Evolutionary conservation across 2,797 vertebrate species (phyloP), one percentile per base, ranked within the genome.

Genomic region (Choloepus didactylus): DNA sequence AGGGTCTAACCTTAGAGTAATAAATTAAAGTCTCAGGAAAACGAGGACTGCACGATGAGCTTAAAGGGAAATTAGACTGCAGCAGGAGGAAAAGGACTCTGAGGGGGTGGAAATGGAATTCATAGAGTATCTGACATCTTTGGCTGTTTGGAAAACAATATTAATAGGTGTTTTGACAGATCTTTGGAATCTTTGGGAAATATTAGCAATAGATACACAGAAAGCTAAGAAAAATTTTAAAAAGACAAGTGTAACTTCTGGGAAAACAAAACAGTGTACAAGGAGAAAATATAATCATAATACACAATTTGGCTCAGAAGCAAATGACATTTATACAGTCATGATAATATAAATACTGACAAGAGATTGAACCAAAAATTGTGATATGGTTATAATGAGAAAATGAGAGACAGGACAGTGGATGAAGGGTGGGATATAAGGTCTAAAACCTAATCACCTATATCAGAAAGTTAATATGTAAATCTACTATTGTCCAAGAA

Each of bases 241-340:
- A 80, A 88, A 92, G 75, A 70, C 23, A 56, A 51, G 72, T 76
- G 62, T 38, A 82, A 70, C 21, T 70, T 41, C 80, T 79, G 84
- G 72, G 59, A 80, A 90, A 93, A 91, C 51, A 95, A 92, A 95
- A 91, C 35, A 8, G 81, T 25, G 11, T 29, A 54, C 18, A 87
- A 89, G 27, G 92, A 92, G 31, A 16, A 90, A 87, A 87, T 46
- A 64, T 60, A 64, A 87, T 23, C 60, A 91, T 1, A 72, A 49
- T 27, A 76, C 44, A 77, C 27, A 46, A 27, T 51, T 44, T 94
- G n/a, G 16, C 80, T 77, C 49, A 31, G 56, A 85, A 89, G 54
- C 62, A 77, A 94, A 75, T 44, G 25, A 77, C 79, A 94, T 49
- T 83, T 86, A 75, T 14, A 82, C 4, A 46, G 21, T 46, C 59